phyloP scores from a whole-genome alignment of 2,888 invertebrate species.

The Clitarchus hookeri region DNA sequence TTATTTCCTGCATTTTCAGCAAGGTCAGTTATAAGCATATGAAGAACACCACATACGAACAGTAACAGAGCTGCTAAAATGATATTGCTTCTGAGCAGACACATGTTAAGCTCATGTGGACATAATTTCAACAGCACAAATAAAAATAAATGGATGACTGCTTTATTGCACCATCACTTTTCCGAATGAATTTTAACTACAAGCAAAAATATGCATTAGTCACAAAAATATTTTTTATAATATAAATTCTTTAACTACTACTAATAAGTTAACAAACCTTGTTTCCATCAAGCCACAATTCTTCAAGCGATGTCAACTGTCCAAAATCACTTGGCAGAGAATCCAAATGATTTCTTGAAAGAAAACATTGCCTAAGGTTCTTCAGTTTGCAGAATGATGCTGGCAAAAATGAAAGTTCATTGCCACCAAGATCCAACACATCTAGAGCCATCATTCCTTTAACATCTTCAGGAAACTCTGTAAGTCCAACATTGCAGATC shows the following conservation, averaged over 20 bases:
- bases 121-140: too few relatives aligned
- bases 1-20: too few relatives aligned
- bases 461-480: not conserved
- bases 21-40: too few relatives aligned
- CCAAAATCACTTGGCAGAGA: not conserved
- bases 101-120: too few relatives aligned
- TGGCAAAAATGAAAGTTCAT: not conserved
- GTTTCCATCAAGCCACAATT: constrained; percentile 12
- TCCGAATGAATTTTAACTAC: too few relatives aligned
- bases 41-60: too few relatives aligned
- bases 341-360: not conserved
- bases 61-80: too few relatives aligned
- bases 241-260: not conserved
- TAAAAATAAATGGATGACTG: too few relatives aligned
- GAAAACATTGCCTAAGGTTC: not conserved
- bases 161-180: too few relatives aligned
- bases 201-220: too few relatives aligned
- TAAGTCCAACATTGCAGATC: not conserved
- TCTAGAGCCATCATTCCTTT: not conserved
- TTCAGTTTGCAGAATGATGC: not conserved
- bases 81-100: too few relatives aligned
- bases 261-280: not conserved
- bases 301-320: not conserved
- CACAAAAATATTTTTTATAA: too few relatives aligned
- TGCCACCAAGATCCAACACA: constrained; percentile 1